Evolutionary conservation across 2,888 invertebrate genomes (phyloP), one percentile per base, ranked within the genome.

Genomic region (Exephanes ischioxanthus): DNA sequence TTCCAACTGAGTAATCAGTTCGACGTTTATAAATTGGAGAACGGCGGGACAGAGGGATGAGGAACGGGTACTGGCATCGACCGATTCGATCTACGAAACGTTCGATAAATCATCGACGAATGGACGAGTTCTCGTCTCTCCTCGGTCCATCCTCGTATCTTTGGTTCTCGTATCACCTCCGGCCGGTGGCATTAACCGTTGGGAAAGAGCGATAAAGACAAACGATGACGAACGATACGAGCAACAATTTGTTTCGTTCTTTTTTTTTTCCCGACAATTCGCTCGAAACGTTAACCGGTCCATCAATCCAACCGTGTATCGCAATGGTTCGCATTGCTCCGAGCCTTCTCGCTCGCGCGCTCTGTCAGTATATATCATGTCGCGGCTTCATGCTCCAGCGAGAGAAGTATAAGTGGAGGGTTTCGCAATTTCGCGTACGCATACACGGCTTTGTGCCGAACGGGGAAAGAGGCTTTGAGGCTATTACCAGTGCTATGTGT

Each of bases 1-100:
- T 63, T 76, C 41, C 26, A 26, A 26, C 58, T 66, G 51, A 75
- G 85, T 82, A 78, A 85, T 82, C 73, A 82, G 70, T 85, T 76
- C 51, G 79, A 83, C 82, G 58, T 82, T 79, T 80, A 11, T 71
- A 82, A 83, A 85, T 85, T 79, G 79, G 79, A 80, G 26, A 51
- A 58, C 48, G 37, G 33, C 67, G 58, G 63, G 73, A 71, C 55
- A 45, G n/a, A 22, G 67, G 66, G 68, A 53, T 30, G 55, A 33
- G 22, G 7, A 53, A 75, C 30, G 11, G 7, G 37, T 22, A 76
- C n/a, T 19, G 51, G 30, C 30, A 61, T 61, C 61, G 30, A 30
- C 55, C 26, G 41, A 66, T 53, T 66, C 41, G 61, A 72, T 77
- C 37, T 67, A 77, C 79, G 82, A 78, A 45, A 55, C 41, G 58